phyloP scores from a whole-genome alignment of 1,140 invertebrate genomes.

The Thereuonema tuberculata region DNA sequence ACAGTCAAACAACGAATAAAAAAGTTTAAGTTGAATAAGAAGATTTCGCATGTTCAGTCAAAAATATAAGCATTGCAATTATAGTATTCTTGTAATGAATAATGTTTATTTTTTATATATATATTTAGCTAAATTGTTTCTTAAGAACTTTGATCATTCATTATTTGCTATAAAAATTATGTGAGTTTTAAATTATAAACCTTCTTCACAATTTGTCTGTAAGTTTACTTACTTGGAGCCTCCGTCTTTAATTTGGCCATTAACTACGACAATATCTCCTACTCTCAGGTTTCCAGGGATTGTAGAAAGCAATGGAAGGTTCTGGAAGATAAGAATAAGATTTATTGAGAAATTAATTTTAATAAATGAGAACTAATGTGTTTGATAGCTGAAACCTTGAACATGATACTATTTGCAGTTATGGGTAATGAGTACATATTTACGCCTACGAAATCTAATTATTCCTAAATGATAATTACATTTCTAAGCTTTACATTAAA shows the following conservation, averaged over 20 bases:
- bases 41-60: no score
- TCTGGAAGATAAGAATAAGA: not conserved
- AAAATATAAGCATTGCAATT: not conserved
- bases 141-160: no score
- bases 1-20: no score
- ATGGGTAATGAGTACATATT: no score
- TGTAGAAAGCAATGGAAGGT: not conserved
- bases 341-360: not conserved
- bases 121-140: not conserved
- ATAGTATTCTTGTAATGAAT: not conserved
- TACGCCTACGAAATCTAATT: no score
- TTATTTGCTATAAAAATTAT: not conserved
- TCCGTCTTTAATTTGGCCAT: not conserved
- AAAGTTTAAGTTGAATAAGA: no score
- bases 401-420: no score
- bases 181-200: not conserved
- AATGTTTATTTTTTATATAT: not conserved
- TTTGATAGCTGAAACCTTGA: no score
- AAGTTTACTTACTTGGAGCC: not conserved
- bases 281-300: not conserved
- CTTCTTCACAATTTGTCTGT: not conserved
- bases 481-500: no score
- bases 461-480: no score
- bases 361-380: no score
- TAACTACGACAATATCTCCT: not conserved